Evolutionary conservation across 1,140 invertebrate genomes (phyloP).

Genomic region (Oryzaephilus surinamensis): DNA sequence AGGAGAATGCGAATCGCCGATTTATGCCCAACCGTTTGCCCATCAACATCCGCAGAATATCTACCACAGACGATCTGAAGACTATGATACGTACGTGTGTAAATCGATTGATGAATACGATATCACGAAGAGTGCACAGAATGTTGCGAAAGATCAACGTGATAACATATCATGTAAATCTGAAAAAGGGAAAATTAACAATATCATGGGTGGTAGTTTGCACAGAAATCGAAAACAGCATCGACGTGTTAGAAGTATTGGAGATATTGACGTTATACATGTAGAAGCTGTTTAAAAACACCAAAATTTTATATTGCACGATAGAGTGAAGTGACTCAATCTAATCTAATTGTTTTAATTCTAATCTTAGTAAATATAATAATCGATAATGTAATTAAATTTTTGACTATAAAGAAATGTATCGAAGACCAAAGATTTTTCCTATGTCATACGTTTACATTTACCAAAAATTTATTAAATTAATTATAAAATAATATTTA

Average conservation of each 20-base stretch:
- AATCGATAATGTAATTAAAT: too few relatives aligned
- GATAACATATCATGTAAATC: constrained; percentile 11
- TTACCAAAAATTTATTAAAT: too few relatives aligned
- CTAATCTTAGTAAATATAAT: too few relatives aligned
- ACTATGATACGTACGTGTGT: constrained; percentile 20
- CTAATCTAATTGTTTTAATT: too few relatives aligned
- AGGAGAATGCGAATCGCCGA: constrained; percentile 28
- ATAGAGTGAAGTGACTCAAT: too few relatives aligned
- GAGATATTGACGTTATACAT: constrained; percentile 47
- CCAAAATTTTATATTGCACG: too few relatives aligned
- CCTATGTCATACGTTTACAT: too few relatives aligned
- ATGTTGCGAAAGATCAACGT: constrained; percentile 12
- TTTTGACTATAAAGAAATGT: too few relatives aligned
- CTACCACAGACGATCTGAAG: constrained; percentile 20
- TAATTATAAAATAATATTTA: too few relatives aligned
- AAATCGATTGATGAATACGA: constrained; percentile 25
- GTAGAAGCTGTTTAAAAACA: constrained; percentile 7
- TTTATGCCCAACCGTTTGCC: constrained; percentile 28
- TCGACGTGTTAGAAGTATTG: constrained; percentile 58
- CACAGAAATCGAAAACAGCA: constrained; percentile 40
- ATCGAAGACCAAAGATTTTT: too few relatives aligned
- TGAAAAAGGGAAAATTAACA: constrained; percentile 13
- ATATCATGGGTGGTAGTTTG: constrained; percentile 14
- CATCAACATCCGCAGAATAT: constrained; percentile 11
- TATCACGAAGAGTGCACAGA: constrained; percentile 19